Conservation (phyloP, 2,888 invertebrate species). For the Nymphalis polychloros region DNA sequence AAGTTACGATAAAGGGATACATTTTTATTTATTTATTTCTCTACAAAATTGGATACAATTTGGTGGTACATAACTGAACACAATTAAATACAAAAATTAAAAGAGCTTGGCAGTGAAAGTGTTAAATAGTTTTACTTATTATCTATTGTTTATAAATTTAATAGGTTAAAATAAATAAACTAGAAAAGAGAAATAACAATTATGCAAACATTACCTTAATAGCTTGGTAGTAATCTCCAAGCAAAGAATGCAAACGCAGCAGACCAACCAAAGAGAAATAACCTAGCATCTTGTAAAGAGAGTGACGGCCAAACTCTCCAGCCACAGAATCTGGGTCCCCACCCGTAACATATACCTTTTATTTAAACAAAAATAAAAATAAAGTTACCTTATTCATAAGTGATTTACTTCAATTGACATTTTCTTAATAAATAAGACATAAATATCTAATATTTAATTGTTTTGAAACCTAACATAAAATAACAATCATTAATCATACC, state of each 20-base stretch:
- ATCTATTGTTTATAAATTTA: no score
- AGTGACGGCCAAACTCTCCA: constrained; percentile 97
- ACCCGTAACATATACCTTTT: constrained; percentile 88
- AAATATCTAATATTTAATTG: neutral
- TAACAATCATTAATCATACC: constrained; percentile 70
- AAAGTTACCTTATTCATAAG: neutral
- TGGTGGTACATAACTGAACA: no score
- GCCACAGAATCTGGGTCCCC: constrained; percentile 96
- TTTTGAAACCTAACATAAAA: neutral
- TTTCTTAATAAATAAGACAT: neutral
- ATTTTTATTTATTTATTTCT: no score
- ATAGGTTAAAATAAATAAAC: no score
- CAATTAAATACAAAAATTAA: no score
- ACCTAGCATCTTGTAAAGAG: constrained; percentile 99
- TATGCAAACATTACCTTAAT: constrained; percentile 84
- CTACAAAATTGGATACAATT: no score
- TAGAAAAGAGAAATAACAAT: neutral
- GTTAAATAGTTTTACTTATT: neutral
- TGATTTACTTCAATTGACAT: neutral
- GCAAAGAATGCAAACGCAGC: constrained; percentile 95
- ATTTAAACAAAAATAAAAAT: constrained; percentile 1
- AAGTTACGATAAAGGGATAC: no score
- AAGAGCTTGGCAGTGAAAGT: no score
- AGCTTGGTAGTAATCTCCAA: constrained; percentile 99
- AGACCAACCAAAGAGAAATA: constrained; percentile 99